These are phyloP conservation scores for Entomobrya multifasciata DNA, from an alignment of 2,888 invertebrate genomes.

Conservation along the genomic window DNA sequence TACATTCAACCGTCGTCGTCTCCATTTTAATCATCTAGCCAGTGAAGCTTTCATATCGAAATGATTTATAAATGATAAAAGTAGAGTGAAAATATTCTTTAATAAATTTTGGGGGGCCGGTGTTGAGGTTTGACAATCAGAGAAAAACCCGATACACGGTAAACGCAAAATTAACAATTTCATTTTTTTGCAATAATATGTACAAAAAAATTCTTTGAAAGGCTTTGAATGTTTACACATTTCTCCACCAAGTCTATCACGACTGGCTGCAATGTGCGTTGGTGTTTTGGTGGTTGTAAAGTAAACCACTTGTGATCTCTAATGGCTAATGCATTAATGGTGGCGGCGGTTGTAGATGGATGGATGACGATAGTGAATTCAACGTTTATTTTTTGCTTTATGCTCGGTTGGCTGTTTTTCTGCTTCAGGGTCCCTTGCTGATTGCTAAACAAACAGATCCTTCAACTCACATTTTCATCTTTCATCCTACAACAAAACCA, in stretches of 20 bases:
- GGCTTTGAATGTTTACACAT: constrained; percentile 1
- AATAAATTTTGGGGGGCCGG: background rate
- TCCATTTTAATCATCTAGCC: background rate
- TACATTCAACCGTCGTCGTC: background rate
- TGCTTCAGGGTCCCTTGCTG: constrained; percentile 46
- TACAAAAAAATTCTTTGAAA: background rate
- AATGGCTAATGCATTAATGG: background rate
- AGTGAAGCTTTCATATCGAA: too few relatives aligned
- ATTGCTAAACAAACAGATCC: constrained; percentile 55
- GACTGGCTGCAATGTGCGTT: background rate
- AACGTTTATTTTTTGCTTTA: background rate
- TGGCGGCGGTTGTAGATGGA: background rate
- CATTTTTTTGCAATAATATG: constrained; percentile 5
- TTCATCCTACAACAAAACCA: background rate
- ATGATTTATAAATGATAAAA: too few relatives aligned
- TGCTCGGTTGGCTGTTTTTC: constrained; percentile 32
- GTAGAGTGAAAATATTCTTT: constrained; percentile 1
- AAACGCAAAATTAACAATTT: too few relatives aligned
- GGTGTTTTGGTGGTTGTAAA: background rate
- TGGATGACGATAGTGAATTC: background rate
- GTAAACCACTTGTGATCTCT: constrained; percentile 25
- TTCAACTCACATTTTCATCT: constrained; percentile 39
- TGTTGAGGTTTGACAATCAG: too few relatives aligned
- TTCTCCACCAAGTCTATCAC: background rate
- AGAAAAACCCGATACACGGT: too few relatives aligned